phyloP scores from a whole-genome alignment of 2,797 vertebrate genomes.

The Notolepis coatsorum region DNA sequence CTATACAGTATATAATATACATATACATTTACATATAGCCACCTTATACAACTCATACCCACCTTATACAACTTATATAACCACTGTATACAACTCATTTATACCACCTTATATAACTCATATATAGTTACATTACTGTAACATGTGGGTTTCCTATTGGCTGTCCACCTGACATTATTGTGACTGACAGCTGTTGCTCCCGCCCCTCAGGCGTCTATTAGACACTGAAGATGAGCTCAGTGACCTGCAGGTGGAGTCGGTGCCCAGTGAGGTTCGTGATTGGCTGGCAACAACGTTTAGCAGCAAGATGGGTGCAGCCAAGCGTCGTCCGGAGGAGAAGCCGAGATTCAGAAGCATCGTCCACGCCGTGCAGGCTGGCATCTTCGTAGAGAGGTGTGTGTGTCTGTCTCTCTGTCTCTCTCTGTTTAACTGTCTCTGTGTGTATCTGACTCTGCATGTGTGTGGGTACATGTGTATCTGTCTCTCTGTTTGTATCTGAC shows the following conservation, averaged over 20 bases:
- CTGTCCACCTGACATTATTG: background rate
- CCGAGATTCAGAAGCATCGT: conserved; percentile 97
- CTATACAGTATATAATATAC: too few relatives aligned
- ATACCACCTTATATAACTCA: too few relatives aligned
- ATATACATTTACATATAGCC: too few relatives aligned
- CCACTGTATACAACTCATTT: too few relatives aligned
- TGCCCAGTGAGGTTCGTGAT: conserved; percentile 94
- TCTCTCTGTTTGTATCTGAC: conserved; percentile 13
- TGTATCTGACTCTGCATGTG: too few relatives aligned
- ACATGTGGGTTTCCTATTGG: too few relatives aligned
- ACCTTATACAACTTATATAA: too few relatives aligned
- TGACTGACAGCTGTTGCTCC: background rate
- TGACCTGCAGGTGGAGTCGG: conserved; percentile 92
- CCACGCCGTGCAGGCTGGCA: conserved; percentile 96
- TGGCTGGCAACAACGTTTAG: conserved; percentile 98
- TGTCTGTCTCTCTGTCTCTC: background rate
- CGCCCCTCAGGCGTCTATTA: conserved; percentile 86
- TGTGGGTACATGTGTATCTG: conserved; percentile 32
- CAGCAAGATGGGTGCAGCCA: conserved; percentile 93
- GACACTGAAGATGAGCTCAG: conserved; percentile 97
- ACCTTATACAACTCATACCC: too few relatives aligned
- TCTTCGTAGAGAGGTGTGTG: conserved; percentile 95
- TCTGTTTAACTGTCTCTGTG: background rate
- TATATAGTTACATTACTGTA: too few relatives aligned
- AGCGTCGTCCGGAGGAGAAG: conserved; percentile 93